phyloP scores from a whole-genome alignment of 1,140 invertebrate species.

The Drosophila repletoides region DNA sequence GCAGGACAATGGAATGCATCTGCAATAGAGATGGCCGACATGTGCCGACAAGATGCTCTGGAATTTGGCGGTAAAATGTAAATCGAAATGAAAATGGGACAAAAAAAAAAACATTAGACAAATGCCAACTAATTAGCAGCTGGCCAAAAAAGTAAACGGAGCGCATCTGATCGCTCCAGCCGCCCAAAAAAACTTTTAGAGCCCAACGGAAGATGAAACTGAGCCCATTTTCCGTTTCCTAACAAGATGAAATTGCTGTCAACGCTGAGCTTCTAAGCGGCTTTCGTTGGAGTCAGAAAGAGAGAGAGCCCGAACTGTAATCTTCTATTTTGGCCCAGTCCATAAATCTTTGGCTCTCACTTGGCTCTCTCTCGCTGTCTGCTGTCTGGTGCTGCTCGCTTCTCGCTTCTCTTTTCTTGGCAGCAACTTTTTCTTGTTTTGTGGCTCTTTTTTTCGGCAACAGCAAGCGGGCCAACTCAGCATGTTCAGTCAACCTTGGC shows the following conservation, averaged over 20 bases:
- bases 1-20: slow-evolving; percentile 51
- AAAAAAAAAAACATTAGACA: neutral
- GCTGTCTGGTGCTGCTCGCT: slow-evolving; percentile 12
- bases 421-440: slow-evolving; percentile 68
- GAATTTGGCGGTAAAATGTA: slow-evolving; percentile 66
- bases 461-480: slow-evolving; percentile 28
- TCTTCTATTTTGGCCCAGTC: slow-evolving; percentile 12
- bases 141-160: slow-evolving; percentile 12
- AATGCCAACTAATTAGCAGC: slow-evolving; percentile 31
- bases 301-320: slow-evolving; percentile 10
- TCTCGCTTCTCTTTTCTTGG: slow-evolving; percentile 47
- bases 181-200: slow-evolving; percentile 32
- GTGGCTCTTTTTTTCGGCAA: slow-evolving; percentile 70
- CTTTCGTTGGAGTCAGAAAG: slow-evolving; percentile 34
- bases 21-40: slow-evolving; percentile 70
- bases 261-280: slow-evolving; percentile 67
- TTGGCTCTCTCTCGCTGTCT: slow-evolving; percentile 8
- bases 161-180: slow-evolving; percentile 5
- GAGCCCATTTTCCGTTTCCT: slow-evolving; percentile 59
- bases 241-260: slow-evolving; percentile 45
- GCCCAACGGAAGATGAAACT: slow-evolving; percentile 25
- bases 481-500: slow-evolving; percentile 81
- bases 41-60: slow-evolving; percentile 59
- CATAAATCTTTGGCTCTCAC: slow-evolving; percentile 24
- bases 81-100: slow-evolving; percentile 24